A percentile compares a stretch with the other conserved stretches of the same genome.
phyloP scores from a whole-genome alignment of 2,797 vertebrate genomes.

The Tokudaia muenninki region DNA sequence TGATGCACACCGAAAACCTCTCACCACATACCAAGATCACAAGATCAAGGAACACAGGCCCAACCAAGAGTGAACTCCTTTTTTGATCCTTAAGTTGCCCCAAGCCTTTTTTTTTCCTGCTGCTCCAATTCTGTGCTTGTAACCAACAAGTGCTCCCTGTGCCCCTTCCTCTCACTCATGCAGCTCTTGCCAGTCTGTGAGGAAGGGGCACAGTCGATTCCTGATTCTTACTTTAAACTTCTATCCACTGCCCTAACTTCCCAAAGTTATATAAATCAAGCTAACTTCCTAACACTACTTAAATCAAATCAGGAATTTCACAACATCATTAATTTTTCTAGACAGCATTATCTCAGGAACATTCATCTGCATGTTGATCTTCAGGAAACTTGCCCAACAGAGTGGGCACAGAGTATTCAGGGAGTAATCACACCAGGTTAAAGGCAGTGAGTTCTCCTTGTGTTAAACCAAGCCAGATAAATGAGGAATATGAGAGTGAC shows the following conservation, averaged over 20 bases:
- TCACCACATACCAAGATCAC: background rate
- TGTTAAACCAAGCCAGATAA: background rate
- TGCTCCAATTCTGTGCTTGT: background rate
- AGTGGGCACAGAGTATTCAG: background rate
- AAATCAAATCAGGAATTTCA: background rate
- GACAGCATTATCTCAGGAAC: background rate
- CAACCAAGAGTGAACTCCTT: background rate
- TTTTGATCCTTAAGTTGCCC: background rate
- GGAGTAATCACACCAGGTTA: background rate
- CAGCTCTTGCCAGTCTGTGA: background rate
- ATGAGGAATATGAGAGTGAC: background rate
- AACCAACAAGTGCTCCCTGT: too few relatives aligned
- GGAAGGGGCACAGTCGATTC: background rate
- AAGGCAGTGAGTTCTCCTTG: background rate
- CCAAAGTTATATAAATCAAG: background rate
- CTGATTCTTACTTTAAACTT: background rate
- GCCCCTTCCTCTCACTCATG: background rate
- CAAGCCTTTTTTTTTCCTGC: background rate
- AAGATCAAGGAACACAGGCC: background rate
- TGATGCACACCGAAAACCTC: background rate
- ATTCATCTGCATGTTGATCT: background rate
- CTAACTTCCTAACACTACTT: background rate
- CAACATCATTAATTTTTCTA: background rate
- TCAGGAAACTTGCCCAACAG: background rate
- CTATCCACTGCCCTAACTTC: background rate